Conservation (phyloP, 92 coral and sea anemone species). For the Porites rus region DNA sequence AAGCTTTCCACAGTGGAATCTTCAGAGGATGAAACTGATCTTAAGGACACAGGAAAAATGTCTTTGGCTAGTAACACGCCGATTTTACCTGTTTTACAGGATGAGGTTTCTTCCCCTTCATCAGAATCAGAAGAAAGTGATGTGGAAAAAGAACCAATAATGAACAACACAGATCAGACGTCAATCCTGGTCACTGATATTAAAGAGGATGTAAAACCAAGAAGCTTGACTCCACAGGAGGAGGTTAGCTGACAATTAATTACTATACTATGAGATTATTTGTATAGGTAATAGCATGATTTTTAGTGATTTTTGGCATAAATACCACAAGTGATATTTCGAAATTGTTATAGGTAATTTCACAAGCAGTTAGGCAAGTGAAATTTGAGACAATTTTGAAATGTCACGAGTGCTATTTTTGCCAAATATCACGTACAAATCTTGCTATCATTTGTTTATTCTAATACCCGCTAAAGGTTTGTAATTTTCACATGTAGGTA, state of each 20-base stretch:
- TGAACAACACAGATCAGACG: not conserved
- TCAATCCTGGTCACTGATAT: not conserved
- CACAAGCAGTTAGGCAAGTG: too few species aligned
- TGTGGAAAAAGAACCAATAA: slow-evolving; percentile 10
- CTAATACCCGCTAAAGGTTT: too few species aligned
- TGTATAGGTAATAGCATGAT: too few species aligned
- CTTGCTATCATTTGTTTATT: too few species aligned
- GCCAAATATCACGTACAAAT: too few species aligned
- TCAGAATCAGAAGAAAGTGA: slow-evolving; percentile 46
- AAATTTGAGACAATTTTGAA: too few species aligned
- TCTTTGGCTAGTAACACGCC: slow-evolving; percentile 12
- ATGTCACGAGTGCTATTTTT: too few species aligned
- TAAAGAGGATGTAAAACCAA: not conserved
- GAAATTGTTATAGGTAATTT: too few species aligned
- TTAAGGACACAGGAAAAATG: not conserved
- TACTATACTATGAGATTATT: too few species aligned
- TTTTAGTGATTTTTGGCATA: too few species aligned
- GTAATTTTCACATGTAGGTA: too few species aligned
- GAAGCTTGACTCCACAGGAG: slow-evolving; percentile 51
- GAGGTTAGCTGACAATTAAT: slow-evolving; percentile 22
- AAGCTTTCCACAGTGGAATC: slow-evolving; percentile 34
- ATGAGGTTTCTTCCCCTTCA: slow-evolving; percentile 21
- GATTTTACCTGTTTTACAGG: slow-evolving; percentile 26
- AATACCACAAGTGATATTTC: too few species aligned
- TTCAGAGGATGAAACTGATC: slow-evolving; percentile 1